Percentiles rank a stretch among this genome's conserved stretches.
Evolutionary conservation across 2,797 vertebrate species (phyloP).

Genomic region (Melanogrammus aeglefinus): DNA sequence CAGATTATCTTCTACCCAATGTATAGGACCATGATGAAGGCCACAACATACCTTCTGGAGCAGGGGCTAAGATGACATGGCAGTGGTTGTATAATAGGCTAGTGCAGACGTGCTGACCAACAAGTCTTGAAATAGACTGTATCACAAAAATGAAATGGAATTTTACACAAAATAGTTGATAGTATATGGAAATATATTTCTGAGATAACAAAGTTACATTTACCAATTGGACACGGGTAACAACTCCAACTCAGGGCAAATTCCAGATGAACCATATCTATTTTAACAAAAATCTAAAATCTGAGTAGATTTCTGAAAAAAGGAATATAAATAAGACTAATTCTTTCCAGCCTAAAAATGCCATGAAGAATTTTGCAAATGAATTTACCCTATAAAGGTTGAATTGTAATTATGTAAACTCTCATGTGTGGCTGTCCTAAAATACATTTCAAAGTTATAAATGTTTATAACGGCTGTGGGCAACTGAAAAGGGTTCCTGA

Average conservation of each 20-base stretch:
- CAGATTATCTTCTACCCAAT: not conserved
- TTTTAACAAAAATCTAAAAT: not conserved
- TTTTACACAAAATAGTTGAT: no score
- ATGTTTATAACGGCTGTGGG: not conserved
- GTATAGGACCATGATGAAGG: not conserved
- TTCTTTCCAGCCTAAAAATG: not conserved
- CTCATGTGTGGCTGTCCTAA: no score
- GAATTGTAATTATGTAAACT: no score
- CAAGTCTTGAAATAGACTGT: not conserved
- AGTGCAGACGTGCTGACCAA: no score
- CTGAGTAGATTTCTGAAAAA: not conserved
- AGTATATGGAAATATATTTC: not conserved
- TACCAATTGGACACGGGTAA: not conserved
- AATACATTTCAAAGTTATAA: not conserved
- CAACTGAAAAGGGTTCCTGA: no score
- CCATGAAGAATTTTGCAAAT: not conserved
- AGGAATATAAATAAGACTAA: not conserved
- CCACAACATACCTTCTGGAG: not conserved
- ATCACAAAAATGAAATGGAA: not conserved
- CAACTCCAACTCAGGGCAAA: not conserved
- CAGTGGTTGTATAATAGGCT: not conserved
- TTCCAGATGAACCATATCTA: not conserved
- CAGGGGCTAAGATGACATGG: not conserved
- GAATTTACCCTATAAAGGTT: not conserved
- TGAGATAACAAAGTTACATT: not conserved